A percentile compares a stretch with the other conserved stretches of the same genome.
These are phyloP conservation scores for Mugil cephalus DNA, from an alignment of 2,113 vertebrate species.

Conservation along the genomic window DNA sequence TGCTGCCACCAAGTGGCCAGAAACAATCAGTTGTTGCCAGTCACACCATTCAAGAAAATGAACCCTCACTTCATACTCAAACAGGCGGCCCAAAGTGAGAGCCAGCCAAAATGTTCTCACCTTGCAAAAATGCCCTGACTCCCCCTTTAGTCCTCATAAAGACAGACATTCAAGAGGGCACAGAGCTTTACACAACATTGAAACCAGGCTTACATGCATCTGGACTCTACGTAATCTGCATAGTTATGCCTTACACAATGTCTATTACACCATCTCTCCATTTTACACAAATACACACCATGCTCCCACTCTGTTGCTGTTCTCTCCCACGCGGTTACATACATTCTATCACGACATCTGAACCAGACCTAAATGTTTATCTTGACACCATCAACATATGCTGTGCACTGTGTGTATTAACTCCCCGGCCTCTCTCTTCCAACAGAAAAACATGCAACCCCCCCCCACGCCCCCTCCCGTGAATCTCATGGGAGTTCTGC, in stretches of 20 bases:
- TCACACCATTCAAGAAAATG: not conserved
- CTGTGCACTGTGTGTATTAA: not conserved
- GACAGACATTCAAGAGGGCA: not conserved
- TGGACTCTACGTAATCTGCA: slow-evolving; percentile 35
- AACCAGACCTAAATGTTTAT: slow-evolving; percentile 5
- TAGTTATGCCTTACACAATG: slow-evolving; percentile 18
- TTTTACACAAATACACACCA: slow-evolving; percentile 28
- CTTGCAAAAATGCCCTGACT: slow-evolving; percentile 4
- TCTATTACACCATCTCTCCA: slow-evolving; percentile 23
- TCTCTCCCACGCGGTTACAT: not conserved
- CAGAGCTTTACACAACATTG: slow-evolving; percentile 3
- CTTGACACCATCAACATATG: slow-evolving; percentile 1
- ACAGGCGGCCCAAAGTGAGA: not conserved
- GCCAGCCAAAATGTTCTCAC: slow-evolving; percentile 26
- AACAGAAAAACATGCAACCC: slow-evolving; percentile 20
- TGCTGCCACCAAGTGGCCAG: not conserved
- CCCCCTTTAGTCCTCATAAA: slow-evolving; percentile 9
- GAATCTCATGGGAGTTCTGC: slow-evolving; percentile 43
- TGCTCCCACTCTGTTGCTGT: not conserved
- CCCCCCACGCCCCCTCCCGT: slow-evolving; percentile 26
- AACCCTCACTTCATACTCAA: not conserved
- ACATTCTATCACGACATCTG: not conserved
- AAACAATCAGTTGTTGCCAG: not conserved
- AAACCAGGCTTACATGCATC: slow-evolving; percentile 15
- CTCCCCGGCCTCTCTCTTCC: not conserved